Evolutionary conservation across 2,888 invertebrate genomes (phyloP).

Genomic region (Ophion slaviceki): DNA sequence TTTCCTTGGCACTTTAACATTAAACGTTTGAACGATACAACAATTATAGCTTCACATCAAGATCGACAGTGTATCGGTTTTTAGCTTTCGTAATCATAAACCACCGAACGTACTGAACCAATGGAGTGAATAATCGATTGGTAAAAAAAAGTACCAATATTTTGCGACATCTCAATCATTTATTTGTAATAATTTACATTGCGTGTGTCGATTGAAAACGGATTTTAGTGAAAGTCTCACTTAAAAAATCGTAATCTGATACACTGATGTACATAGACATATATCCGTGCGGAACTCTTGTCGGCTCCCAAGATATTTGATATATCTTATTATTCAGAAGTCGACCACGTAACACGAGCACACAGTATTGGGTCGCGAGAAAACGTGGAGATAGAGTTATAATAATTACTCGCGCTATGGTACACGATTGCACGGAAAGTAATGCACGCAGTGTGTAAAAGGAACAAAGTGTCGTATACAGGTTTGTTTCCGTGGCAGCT

Average conservation of each 20-base stretch:
- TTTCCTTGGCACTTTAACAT: too few species aligned
- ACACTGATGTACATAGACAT: slow-evolving; percentile 14
- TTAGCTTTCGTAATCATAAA: too few species aligned
- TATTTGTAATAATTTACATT: background rate
- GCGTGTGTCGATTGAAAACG: background rate
- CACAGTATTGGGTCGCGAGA: background rate
- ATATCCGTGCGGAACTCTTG: slow-evolving; percentile 17
- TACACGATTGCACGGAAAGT: slow-evolving; percentile 10
- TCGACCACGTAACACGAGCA: slow-evolving; percentile 30
- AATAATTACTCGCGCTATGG: slow-evolving; percentile 29
- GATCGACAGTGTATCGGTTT: too few species aligned
- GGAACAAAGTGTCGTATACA: slow-evolving; percentile 15
- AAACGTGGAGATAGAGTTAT: slow-evolving; percentile 46
- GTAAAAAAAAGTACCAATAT: background rate
- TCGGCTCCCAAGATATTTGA: slow-evolving; percentile 39
- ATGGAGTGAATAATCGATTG: too few species aligned
- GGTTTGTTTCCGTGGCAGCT: slow-evolving; percentile 1
- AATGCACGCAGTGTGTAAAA: slow-evolving; percentile 4
- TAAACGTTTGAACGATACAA: too few species aligned
- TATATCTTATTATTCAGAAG: slow-evolving; percentile 27
- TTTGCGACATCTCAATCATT: background rate
- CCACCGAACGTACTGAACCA: too few species aligned
- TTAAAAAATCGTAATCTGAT: slow-evolving; percentile 18
- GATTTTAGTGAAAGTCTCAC: slow-evolving; percentile 6
- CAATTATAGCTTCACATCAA: too few species aligned